phyloP scores from a whole-genome alignment of 2,888 invertebrate species.

The Cerastis rubricosa region DNA sequence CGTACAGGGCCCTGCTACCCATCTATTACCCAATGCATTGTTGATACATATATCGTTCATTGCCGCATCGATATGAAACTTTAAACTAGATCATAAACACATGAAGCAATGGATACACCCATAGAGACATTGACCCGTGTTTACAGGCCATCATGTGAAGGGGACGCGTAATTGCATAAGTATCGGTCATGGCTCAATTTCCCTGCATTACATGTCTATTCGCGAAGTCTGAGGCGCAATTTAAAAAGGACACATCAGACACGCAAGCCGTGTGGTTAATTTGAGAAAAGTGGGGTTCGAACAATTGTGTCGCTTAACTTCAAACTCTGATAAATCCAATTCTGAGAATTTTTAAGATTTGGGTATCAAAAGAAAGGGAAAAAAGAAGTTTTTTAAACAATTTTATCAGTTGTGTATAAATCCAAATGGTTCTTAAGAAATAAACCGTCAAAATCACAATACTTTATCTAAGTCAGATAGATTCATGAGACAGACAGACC shows the following conservation, averaged over 20 bases:
- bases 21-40: not conserved
- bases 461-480: too few species aligned
- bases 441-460: too few species aligned
- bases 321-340: too few species aligned
- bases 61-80: not conserved
- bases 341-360: too few species aligned
- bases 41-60: slow-evolving; percentile 3
- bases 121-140: slow-evolving; percentile 20
- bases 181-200: slow-evolving; percentile 15
- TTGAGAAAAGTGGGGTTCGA: slow-evolving; percentile 1
- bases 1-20: not conserved
- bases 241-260: slow-evolving; percentile 13
- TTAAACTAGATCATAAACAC: not conserved
- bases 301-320: too few species aligned
- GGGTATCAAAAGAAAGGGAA: too few species aligned
- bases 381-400: too few species aligned
- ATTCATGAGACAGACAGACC: too few species aligned
- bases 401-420: too few species aligned
- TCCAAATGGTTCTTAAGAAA: too few species aligned
- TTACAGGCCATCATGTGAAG: slow-evolving; percentile 4
- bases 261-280: not conserved
- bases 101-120: slow-evolving; percentile 19
- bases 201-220: slow-evolving; percentile 29
- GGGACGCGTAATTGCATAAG: slow-evolving; percentile 41
- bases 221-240: slow-evolving; percentile 17